These are phyloP conservation scores for Cryptoprocta ferox DNA, from an alignment of 2,797 vertebrate genomes.

Conservation along the genomic window DNA sequence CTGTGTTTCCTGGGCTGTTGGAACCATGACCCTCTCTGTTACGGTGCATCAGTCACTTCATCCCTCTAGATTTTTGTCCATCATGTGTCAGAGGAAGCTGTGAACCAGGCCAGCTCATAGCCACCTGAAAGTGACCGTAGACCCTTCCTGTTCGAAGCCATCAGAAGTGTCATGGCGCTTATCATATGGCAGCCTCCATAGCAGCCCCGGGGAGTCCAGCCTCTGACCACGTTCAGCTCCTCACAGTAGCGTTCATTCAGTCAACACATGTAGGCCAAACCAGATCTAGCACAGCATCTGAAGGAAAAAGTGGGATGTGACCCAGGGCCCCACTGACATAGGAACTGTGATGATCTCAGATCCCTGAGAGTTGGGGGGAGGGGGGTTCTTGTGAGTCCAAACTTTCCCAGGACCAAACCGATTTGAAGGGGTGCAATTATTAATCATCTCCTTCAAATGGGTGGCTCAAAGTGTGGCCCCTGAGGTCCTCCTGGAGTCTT, in stretches of 20 bases:
- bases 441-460: background rate
- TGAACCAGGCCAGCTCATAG: background rate
- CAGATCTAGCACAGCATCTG: background rate
- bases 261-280: background rate
- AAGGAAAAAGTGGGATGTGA: background rate
- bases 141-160: background rate
- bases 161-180: background rate
- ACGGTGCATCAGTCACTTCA: rapidly evolving
- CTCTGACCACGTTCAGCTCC: background rate
- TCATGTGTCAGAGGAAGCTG: background rate
- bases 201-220: no score
- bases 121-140: background rate
- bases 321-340: rapidly evolving
- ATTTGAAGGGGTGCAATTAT: background rate
- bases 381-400: background rate
- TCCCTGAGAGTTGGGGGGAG: rapidly evolving
- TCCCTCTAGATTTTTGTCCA: background rate
- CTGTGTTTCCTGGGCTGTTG: rapidly evolving
- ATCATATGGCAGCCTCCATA: background rate
- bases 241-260: background rate
- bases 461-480: background rate
- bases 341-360: background rate
- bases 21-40: background rate
- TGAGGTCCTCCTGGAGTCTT: background rate
- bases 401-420: background rate